Conservation (phyloP, 2,797 vertebrate species). For the Champsocephalus esox region DNA sequence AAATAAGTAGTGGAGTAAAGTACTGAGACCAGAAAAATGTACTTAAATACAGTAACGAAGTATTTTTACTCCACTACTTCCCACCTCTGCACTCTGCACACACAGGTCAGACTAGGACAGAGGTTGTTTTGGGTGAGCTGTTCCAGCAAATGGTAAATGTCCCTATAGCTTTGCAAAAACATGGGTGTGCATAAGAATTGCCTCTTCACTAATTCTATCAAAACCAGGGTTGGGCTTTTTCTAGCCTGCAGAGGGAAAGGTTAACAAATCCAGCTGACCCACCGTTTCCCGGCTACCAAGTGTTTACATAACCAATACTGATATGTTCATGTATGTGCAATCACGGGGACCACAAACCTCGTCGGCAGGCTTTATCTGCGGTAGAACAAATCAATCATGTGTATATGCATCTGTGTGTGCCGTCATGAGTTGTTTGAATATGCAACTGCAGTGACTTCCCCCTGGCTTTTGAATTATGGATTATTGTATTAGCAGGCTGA, state of each 20-base stretch:
- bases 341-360: slow-evolving; percentile 40
- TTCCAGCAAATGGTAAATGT: slow-evolving; percentile 28
- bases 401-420: slow-evolving; percentile 19
- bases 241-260: slow-evolving; percentile 47
- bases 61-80: background rate
- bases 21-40: too few relatives aligned
- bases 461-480: slow-evolving; percentile 67
- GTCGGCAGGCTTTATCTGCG: slow-evolving; percentile 42
- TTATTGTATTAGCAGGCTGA: slow-evolving; percentile 55
- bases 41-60: too few relatives aligned
- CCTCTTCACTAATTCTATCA: slow-evolving; percentile 42
- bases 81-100: background rate
- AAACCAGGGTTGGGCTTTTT: slow-evolving; percentile 30
- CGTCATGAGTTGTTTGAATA: slow-evolving; percentile 46
- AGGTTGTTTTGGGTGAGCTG: slow-evolving; percentile 47
- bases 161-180: slow-evolving; percentile 40
- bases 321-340: slow-evolving; percentile 61
- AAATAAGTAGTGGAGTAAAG: too few relatives aligned
- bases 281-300: slow-evolving; percentile 55
- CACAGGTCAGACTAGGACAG: slow-evolving; percentile 42
- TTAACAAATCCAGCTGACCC: slow-evolving; percentile 66
- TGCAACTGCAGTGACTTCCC: slow-evolving; percentile 49
- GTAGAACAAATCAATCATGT: slow-evolving; percentile 49
- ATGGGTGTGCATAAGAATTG: slow-evolving; percentile 62
- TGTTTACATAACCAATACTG: slow-evolving; percentile 66